These are phyloP conservation scores for Dermolepida albohirtum DNA, from an alignment of 2,888 invertebrate genomes.

Conservation along the genomic window DNA sequence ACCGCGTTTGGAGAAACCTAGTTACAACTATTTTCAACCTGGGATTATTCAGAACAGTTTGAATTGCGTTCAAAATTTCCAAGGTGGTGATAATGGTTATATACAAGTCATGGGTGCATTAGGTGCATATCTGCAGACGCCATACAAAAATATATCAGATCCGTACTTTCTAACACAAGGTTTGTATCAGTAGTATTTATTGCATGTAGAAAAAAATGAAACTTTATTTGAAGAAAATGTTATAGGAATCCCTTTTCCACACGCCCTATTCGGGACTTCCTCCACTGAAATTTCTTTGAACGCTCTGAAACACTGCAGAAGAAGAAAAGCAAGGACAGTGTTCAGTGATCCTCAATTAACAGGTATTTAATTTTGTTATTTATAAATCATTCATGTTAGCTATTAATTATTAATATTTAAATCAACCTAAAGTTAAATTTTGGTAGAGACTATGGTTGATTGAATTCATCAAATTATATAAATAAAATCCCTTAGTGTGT, in stretches of 20 bases:
- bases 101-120: constrained; percentile 77
- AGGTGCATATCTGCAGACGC: constrained; percentile 75
- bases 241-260: constrained; percentile 73
- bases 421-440: too few species aligned
- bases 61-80: constrained; percentile 55
- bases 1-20: constrained; percentile 50
- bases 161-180: constrained; percentile 81
- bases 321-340: constrained; percentile 96
- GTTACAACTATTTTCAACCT: constrained; percentile 58
- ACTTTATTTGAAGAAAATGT: too few species aligned
- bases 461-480: too few species aligned
- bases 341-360: constrained; percentile 85
- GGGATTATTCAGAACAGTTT: constrained; percentile 50
- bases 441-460: too few species aligned
- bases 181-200: constrained; percentile 51
- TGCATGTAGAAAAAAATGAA: neutral
- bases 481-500: too few species aligned
- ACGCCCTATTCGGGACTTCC: constrained; percentile 73
- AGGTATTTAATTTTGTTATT: constrained; percentile 56
- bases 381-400: neutral
- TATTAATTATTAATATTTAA: neutral
- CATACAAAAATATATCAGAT: constrained; percentile 77
- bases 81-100: constrained; percentile 70
- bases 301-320: constrained; percentile 91
- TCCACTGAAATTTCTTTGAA: constrained; percentile 76